These are phyloP conservation scores for Psophia crepitans DNA, from an alignment of 2,113 vertebrate species.

Conservation along the genomic window DNA sequence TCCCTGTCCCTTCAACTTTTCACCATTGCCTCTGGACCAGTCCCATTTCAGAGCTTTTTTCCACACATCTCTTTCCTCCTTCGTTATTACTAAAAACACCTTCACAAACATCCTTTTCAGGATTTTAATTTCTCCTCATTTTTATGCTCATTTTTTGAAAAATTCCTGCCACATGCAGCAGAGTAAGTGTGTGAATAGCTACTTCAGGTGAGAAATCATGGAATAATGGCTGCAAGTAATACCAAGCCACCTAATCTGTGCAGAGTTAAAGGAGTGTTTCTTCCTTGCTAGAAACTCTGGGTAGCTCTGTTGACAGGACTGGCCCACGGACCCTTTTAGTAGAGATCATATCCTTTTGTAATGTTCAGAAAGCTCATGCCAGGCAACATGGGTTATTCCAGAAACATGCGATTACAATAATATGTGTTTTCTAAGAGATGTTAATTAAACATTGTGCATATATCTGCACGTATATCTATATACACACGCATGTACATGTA, in stretches of 20 bases:
- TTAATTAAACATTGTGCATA: not conserved
- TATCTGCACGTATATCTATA: not conserved
- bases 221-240: not conserved
- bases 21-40: not conserved
- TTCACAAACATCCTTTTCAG: not conserved
- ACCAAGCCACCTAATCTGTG: not conserved
- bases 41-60: not conserved
- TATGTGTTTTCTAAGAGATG: not conserved
- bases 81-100: not conserved
- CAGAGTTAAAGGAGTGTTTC: not conserved
- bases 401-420: not conserved
- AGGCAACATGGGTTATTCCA: not conserved
- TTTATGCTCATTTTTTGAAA: not conserved
- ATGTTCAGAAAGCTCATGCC: not conserved
- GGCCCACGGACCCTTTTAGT: not conserved
- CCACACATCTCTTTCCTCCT: not conserved
- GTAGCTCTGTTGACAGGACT: not conserved
- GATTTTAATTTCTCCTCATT: not conserved
- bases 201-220: not conserved
- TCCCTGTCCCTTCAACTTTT: not conserved
- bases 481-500: not conserved
- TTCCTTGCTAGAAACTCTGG: not conserved
- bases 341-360: not conserved
- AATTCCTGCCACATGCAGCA: not conserved
- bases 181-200: fast-evolving